These are phyloP conservation scores for Tipula vernalis DNA, from an alignment of 2,888 invertebrate genomes.

Conservation along the genomic window DNA sequence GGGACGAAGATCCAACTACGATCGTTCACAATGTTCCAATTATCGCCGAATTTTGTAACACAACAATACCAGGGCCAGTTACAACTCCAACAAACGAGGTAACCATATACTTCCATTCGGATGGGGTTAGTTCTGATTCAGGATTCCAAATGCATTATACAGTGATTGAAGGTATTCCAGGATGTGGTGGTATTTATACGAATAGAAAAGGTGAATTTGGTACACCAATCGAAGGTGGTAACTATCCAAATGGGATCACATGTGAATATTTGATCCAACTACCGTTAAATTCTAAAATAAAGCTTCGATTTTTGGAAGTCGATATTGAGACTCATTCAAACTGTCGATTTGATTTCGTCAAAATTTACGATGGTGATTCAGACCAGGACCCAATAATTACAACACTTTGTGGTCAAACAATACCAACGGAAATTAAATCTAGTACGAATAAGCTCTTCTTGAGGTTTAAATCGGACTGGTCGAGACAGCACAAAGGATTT, in stretches of 20 bases:
- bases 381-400: conserved; percentile 51
- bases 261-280: conserved; percentile 76
- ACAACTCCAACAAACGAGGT: conserved; percentile 50
- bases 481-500: conserved; percentile 43
- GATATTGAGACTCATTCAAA: conserved; percentile 44
- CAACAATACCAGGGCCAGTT: conserved; percentile 58
- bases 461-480: conserved; percentile 45
- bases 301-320: conserved; percentile 51
- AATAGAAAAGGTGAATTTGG: conserved; percentile 47
- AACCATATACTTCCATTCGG: conserved; percentile 69
- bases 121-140: conserved; percentile 44
- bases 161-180: conserved; percentile 56
- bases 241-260: conserved; percentile 40
- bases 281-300: conserved; percentile 46
- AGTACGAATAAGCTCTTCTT: conserved; percentile 45
- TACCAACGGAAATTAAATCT: background rate
- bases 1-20: conserved; percentile 18
- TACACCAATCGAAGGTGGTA: conserved; percentile 46
- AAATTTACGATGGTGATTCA: conserved; percentile 43
- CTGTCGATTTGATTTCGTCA: conserved; percentile 54
- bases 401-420: conserved; percentile 56
- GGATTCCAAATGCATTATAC: conserved; percentile 82
- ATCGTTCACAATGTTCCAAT: conserved; percentile 4
- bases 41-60: conserved; percentile 60
- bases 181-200: conserved; percentile 70